Evolutionary conservation across 2,113 vertebrate species (phyloP), one percentile per base, ranked within the genome.

Genomic region (Macaca nemestrina): DNA sequence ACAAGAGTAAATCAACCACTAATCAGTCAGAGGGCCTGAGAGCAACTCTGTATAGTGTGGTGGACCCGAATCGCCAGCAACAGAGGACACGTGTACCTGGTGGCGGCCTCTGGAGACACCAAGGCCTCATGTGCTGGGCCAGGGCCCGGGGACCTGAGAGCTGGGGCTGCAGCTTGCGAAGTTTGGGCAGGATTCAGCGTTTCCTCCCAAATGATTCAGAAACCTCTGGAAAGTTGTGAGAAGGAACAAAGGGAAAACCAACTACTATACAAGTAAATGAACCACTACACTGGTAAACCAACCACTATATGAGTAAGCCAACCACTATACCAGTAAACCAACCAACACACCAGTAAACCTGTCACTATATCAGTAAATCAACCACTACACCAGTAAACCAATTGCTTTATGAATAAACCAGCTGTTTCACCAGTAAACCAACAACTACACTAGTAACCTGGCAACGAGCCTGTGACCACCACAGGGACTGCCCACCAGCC

Each of bases 31-130:
- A 40, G 70, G 38, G 6, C 7, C 38, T 35, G 35, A n/a, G 68
- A 72, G 18, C 17, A 5, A 64, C 38, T 50, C 48, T 50, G 48
- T 50, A 13, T 50, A 50, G 48, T 50, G 48, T 14, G 13, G 48
- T 50, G 48, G 48, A 50, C 48, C 5, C 38, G 0, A 1, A 23
- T n/a, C 3, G 0, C 68, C 8, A 18, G 68, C 35, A n/a, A 17
- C 68, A n/a, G 68, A n/a, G 68, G 35, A 38, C 35, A n/a, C 8
- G 0, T n/a, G 35, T 8, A 8, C 68, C 68, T 70, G 35, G 68
- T 0, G 8, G 68, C 18, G 3, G 17, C 16, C 30, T 68, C 32
- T 68, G 64, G 32, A 18, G 32, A 68, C 32, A 17, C 0, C 7
- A 35, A 35, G 67, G 27, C 32, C 67, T 6, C 14, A 3, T 68